Conservation (phyloP, 2,888 invertebrate species). For the Pterostichus madidus region DNA sequence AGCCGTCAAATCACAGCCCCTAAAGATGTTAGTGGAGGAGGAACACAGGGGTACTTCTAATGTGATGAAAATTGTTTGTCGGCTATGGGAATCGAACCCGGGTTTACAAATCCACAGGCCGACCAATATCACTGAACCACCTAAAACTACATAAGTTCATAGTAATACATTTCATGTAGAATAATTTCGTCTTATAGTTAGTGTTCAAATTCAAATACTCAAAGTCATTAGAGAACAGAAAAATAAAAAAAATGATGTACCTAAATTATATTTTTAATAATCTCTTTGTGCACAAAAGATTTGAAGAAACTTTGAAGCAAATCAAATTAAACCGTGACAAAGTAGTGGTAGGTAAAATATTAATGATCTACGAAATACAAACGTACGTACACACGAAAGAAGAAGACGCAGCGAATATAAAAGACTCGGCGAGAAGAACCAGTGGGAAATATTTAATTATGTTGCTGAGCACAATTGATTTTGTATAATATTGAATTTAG, state of each 20-base stretch:
- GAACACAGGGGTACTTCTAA: too few relatives aligned
- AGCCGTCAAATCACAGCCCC: too few relatives aligned
- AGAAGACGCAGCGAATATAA: slow-evolving; percentile 8
- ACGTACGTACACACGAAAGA: background rate
- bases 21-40: too few relatives aligned
- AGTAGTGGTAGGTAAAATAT: slow-evolving; percentile 33
- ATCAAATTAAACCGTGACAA: slow-evolving; percentile 53
- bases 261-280: slow-evolving; percentile 29
- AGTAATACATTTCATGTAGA: background rate
- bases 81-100: too few relatives aligned
- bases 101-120: too few relatives aligned
- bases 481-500: slow-evolving; percentile 21
- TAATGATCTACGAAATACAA: slow-evolving; percentile 49
- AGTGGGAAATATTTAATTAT: slow-evolving; percentile 30
- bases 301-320: slow-evolving; percentile 11
- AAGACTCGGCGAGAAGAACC: slow-evolving; percentile 28
- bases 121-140: too few relatives aligned
- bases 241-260: background rate
- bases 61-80: too few relatives aligned
- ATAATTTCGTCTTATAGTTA: background rate
- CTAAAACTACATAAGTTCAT: background rate
- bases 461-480: slow-evolving; percentile 1
- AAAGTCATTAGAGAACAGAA: slow-evolving; percentile 3
- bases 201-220: background rate
- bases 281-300: slow-evolving; percentile 8